Conservation (phyloP, 2,113 vertebrate genomes). For the Enhydra lutris region DNA sequence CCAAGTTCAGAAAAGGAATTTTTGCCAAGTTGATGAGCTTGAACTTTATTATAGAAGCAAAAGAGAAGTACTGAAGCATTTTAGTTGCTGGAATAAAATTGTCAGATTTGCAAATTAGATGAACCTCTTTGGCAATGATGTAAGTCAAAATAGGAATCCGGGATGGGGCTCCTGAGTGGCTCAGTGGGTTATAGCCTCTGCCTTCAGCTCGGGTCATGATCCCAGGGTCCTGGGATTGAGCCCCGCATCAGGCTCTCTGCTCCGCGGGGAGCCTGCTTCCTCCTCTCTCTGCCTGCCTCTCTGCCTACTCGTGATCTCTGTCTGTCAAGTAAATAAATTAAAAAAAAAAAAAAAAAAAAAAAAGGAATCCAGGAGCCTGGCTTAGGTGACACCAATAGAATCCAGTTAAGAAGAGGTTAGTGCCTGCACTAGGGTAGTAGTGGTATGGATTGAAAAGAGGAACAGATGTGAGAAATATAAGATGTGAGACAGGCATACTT, state of each 20-base stretch:
- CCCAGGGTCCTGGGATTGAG: no score
- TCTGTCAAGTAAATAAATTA: no score
- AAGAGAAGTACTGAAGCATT: background rate
- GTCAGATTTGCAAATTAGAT: background rate
- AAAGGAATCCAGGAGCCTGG: background rate
- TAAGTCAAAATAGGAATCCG: background rate
- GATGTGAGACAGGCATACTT: background rate
- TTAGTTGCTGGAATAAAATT: background rate
- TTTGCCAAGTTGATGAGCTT: background rate
- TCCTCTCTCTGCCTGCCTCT: no score
- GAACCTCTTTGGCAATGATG: background rate
- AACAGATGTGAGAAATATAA: background rate
- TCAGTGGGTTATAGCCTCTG: no score
- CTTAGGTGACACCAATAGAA: background rate
- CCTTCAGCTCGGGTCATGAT: no score
- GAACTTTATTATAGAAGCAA: constrained; percentile 18
- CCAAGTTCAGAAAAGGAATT: background rate
- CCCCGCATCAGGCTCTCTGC: no score
- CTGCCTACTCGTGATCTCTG: no score
- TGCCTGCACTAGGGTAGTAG: background rate
- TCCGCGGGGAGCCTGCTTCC: no score
- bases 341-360: background rate
- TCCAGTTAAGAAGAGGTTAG: background rate
- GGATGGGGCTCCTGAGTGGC: background rate
- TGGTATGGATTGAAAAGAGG: background rate